Conservation (phyloP, 2,888 invertebrate species). For the Sclerodermus sp. region DNA sequence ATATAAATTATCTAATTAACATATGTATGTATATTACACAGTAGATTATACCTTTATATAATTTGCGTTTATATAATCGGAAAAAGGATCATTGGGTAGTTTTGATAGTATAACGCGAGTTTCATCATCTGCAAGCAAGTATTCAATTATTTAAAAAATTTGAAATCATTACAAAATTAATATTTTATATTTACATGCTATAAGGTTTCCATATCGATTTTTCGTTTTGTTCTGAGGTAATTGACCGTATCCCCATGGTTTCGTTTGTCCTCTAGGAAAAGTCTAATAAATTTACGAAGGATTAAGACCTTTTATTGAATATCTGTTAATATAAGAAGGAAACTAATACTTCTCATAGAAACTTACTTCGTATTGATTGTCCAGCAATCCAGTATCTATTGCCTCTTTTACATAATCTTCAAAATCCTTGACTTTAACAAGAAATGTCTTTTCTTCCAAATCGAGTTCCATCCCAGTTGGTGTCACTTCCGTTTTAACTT, state of each 20-base stretch:
- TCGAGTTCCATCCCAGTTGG: not conserved
- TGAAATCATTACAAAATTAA: too few relatives aligned
- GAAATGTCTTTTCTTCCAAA: conserved; percentile 5
- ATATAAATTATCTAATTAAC: too few relatives aligned
- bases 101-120: conserved; percentile 57
- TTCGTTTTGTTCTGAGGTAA: conserved; percentile 56
- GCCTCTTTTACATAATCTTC: conserved; percentile 52
- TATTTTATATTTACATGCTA: conserved; percentile 61
- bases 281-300: conserved; percentile 38
- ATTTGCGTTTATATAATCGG: conserved; percentile 62
- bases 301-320: too few relatives aligned
- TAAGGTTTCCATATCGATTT: conserved; percentile 58
- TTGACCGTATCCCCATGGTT: conserved; percentile 52
- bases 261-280: conserved; percentile 54
- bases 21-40: conserved; percentile 1
- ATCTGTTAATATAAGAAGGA: too few relatives aligned
- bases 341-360: not conserved
- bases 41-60: conserved; percentile 54
- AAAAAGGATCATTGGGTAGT: conserved; percentile 50
- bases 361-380: conserved; percentile 49
- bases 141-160: not conserved
- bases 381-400: conserved; percentile 43
- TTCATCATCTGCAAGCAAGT: conserved; percentile 56
- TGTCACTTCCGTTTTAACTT: not conserved
- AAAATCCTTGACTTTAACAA: conserved; percentile 49